phyloP scores from a whole-genome alignment of 1,140 invertebrate species.

The Acromyrmex echinatior region DNA sequence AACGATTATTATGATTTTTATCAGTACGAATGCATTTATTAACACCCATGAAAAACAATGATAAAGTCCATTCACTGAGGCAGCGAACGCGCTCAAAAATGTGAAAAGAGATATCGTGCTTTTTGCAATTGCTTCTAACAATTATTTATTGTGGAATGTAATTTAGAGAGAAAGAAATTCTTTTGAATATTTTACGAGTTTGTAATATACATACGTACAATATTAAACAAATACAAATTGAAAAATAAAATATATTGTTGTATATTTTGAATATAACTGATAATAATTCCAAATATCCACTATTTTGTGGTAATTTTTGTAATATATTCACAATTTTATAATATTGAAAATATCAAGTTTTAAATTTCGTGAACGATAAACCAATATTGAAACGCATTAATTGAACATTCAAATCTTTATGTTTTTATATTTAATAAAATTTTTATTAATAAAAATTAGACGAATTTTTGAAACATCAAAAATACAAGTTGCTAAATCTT shows the following conservation, averaged over 20 bases:
- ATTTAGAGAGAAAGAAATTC: background rate
- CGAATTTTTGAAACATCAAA: too few species aligned
- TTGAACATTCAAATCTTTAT: too few species aligned
- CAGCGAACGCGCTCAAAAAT: background rate
- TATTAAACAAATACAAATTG: too few species aligned
- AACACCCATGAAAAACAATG: background rate
- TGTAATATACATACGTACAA: background rate
- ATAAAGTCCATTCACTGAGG: background rate
- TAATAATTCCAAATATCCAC: background rate
- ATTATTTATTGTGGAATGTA: background rate
- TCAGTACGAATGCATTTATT: background rate
- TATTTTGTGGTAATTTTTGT: background rate
- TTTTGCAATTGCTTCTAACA: background rate
- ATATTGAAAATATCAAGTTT: background rate
- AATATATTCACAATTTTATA: background rate
- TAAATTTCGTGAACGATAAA: too few species aligned
- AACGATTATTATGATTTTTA: too few species aligned
- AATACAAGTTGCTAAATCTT: too few species aligned
- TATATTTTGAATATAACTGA: background rate
- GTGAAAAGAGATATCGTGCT: background rate
- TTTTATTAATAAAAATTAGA: too few species aligned
- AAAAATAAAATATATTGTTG: background rate
- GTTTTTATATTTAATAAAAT: too few species aligned
- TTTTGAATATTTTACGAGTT: too few species aligned
- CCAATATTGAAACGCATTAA: too few species aligned